phyloP scores from a whole-genome alignment of 2,888 invertebrate genomes.

The Shargacucullia verbasci region DNA sequence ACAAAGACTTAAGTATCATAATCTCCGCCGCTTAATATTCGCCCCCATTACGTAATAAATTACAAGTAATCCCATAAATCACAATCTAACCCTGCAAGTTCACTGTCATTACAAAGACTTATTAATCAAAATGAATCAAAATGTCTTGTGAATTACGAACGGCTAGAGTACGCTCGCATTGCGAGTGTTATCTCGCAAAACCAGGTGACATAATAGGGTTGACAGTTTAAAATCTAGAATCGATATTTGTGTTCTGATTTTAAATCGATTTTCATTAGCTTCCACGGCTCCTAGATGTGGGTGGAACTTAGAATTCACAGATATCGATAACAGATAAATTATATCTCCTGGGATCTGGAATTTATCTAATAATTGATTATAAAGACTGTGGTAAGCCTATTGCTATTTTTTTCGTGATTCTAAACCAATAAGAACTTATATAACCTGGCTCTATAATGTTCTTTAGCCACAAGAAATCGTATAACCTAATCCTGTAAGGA shows the following conservation, averaged over 20 bases:
- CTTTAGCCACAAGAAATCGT: too few species aligned
- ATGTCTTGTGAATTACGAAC: constrained; percentile 53
- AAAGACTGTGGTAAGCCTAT: too few species aligned
- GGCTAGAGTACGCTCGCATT: constrained; percentile 43
- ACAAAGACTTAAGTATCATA: constrained; percentile 47
- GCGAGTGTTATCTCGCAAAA: constrained; percentile 74
- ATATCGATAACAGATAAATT: too few species aligned
- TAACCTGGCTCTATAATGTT: too few species aligned
- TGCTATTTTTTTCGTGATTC: too few species aligned
- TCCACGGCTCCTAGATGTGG: too few species aligned
- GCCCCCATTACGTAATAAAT: constrained; percentile 64
- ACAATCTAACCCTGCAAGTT: constrained; percentile 65
- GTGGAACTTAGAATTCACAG: too few species aligned
- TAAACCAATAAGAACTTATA: too few species aligned
- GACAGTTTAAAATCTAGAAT: constrained; percentile 17
- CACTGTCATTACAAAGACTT: constrained; percentile 64
- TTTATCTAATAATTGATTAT: too few species aligned
- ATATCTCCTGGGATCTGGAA: too few species aligned
- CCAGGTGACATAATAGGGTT: constrained; percentile 76
- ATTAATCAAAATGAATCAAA: constrained; percentile 74
- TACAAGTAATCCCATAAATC: constrained; percentile 66
- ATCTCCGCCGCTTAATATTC: constrained; percentile 53
- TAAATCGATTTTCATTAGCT: constrained; percentile 3
- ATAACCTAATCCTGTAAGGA: too few species aligned
- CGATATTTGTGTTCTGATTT: constrained; percentile 3